Conservation (phyloP, 2,113 vertebrate species). For the Rhinoderma darwinii region DNA sequence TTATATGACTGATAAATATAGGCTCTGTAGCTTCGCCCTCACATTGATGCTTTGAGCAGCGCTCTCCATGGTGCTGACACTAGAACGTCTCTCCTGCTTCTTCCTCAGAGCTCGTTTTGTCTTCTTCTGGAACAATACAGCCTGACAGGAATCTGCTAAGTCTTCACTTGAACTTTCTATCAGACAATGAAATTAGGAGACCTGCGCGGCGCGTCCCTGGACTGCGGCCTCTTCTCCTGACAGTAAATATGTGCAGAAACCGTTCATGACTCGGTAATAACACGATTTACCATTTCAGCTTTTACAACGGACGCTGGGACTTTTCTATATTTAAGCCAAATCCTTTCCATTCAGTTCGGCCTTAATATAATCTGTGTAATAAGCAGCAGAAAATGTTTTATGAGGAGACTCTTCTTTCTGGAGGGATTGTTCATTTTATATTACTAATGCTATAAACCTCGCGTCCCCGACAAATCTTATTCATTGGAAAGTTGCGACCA, state of each 20-base stretch:
- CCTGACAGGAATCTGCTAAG: not conserved
- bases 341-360: not conserved
- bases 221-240: not conserved
- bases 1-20: too few relatives aligned
- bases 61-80: not conserved
- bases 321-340: conserved; percentile 23
- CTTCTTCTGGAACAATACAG: not conserved
- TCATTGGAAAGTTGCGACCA: not conserved
- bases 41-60: not conserved
- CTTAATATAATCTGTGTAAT: conserved; percentile 21
- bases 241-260: not conserved
- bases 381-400: conserved; percentile 1
- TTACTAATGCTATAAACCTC: not conserved
- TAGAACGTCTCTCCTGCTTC: not conserved
- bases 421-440: not conserved
- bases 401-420: not conserved
- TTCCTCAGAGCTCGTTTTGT: too few relatives aligned
- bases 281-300: not conserved
- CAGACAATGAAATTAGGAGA: not conserved
- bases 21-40: not conserved
- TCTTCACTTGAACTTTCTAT: not conserved
- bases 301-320: not conserved
- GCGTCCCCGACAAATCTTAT: not conserved
- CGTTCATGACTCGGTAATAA: conserved; percentile 2
- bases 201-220: not conserved